Base-by-base conservation (phyloP, 1,140 invertebrate species). In the Anoplophora glabripennis region DNA sequence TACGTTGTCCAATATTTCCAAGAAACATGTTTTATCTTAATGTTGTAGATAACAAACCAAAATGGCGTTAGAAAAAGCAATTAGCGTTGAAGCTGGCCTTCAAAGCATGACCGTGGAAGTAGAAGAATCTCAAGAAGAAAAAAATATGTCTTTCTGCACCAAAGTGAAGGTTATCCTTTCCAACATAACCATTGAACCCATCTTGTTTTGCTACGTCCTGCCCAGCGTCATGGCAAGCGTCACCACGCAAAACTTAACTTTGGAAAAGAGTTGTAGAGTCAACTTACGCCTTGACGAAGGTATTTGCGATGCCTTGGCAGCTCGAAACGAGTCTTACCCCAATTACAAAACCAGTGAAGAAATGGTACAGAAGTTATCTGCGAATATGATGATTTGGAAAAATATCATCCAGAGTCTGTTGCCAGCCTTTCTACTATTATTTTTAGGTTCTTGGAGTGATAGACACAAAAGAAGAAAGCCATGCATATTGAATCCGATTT, bases 191-290 rank as follows among this genome's bases (percentile, higher is more conserved):
- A 78, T 83, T 10, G 82, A 83, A 59, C 82, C 82, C 1, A 72
- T 83, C 11, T 61, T 84, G 10, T 72, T 80, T 3, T 79, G 79
- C 38, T 78, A 81, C 12, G 70, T 82, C 1, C 75, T 83, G 54
- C 77, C 81, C 3, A 78, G 78, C 34, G 79, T 80, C 52, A 70
- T 83, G 42, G 70, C 78, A 10, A 76, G 70, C 63, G 57, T 83
- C 17, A 80, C 80, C 1, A 76, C 77, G 18, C 80, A 82, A 67
- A 83, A 85, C 75, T 67, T 86, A 12, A 81, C 81, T 68, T 73
- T 85, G 54, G 83, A 85, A 61, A 84, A 84, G 72, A 78, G 85
- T 0, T 88, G 86, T 64, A 76, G 83, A 36, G 82, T 87, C 0
- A 85, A 86, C 71, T 76, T 83, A 1, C 72, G 77, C 4, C 82